Base-by-base conservation (phyloP, 2,888 invertebrate genomes). In the Ectemnius cavifrons region DNA sequence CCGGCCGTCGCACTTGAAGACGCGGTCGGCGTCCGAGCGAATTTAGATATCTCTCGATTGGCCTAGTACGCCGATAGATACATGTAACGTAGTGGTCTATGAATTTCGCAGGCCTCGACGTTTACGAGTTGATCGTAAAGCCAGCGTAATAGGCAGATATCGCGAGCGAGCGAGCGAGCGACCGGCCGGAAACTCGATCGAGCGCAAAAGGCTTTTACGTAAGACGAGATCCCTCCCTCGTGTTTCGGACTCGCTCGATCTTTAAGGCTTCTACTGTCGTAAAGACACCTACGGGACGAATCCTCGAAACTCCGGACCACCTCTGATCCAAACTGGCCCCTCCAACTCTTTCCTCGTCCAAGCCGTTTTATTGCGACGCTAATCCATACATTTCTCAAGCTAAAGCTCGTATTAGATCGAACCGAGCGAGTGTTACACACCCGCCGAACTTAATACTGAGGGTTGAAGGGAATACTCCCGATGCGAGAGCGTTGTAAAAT, bases 101-200 rank as follows among this genome's bases (percentile, higher is more conserved):
- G 84, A 87, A 87, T 87, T 87, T 84, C 80, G 73, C 80, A 70
- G 80, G 68, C 73, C 74, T 75, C 70, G 87, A 87, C 88, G 69
- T 89, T 89, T 89, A 89, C 86, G 88, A 88, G 84, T 75, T 77
- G 77, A 84, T 86, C 88, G 86, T 89, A 88, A 88, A 89, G 78
- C 59, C 75, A 66, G 69, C 73, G 81, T 82, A 82, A 82, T 77
- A 75, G 78, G 75, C 77, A 77, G 63, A 70, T 71, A 79, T 37
- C 37, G 37, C 37, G 37, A 11, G 8, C 37, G 37, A 37, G 8
- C 37, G 37, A 37, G 8, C 37, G 8, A 6, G 71, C 70, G 77
- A 73, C 47, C 69, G 72, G 71, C 63, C 76, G 71, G 81, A 85
- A 85, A 85, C 85, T 86, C 82, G 79, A 84, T 86, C 82, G 83